Base-by-base conservation (phyloP, 2,888 invertebrate species). In the Opisthograptis luteolata region DNA sequence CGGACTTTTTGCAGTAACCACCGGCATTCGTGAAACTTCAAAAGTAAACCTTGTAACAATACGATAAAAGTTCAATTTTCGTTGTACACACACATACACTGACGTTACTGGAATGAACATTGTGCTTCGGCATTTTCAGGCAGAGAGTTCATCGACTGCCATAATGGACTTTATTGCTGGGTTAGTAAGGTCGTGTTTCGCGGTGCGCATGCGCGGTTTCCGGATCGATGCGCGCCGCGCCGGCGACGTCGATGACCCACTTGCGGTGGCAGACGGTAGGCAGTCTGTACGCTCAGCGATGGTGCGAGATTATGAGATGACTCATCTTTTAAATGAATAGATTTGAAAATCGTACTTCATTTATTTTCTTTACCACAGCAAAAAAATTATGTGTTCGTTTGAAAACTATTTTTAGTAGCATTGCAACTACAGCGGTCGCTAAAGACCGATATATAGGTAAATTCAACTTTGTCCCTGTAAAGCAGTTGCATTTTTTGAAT, bases 181-280 rank as follows among this genome's bases (percentile, higher is more conserved):
- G 12, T 10, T 3, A 1, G 42, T 71, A 69, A 53, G 62, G 62
- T 68, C 30, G 45, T 58, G 40, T 45, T 45, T 45, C 7, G 35
- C 8, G 3, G 36, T 50, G 68, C 86, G 88, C 87, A 81, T 75
- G 88, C 87, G 88, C 58, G 75, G 39, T 22, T 57, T 46, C 28
- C 52, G 76, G 87, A 87, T 89, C 88, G 88, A 88, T 89, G 79
- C 55, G 51, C 66, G 80, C 70, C 81, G 76, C 76, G 80, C 72
- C 70, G 81, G 76, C 79, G 79, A 75, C 81, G 82, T 64, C 73
- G 70, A 62, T 86, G 87, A 86, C 87, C 88, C 74, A 87, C 57
- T 81, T 87, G 79, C 68, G 66, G 63, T 68, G 67, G 63, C 43
- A 57, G 60, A 58, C 57, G 44, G 19, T 20, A 25, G 6, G 24